Conservation (phyloP, 2,797 vertebrate genomes). For the Carapus acus region DNA sequence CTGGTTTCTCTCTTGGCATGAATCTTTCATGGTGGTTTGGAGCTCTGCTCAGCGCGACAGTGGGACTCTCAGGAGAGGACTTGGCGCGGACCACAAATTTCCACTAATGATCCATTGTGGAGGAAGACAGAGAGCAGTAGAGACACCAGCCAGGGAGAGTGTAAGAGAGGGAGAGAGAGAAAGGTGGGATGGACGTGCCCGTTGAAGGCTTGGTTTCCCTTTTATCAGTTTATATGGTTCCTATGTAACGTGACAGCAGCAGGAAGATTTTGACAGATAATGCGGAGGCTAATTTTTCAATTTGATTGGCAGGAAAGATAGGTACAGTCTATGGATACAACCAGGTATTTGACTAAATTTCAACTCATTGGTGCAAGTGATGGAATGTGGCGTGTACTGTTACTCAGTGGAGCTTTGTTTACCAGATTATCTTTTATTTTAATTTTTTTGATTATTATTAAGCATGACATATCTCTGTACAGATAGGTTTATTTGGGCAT, state of each 20-base stretch:
- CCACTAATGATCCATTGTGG: constrained; percentile 55
- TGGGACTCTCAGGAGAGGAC: constrained; percentile 38
- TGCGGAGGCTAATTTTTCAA: constrained; percentile 9
- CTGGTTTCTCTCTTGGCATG: constrained; percentile 38
- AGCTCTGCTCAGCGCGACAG: constrained; percentile 27
- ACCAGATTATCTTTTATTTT: constrained; percentile 33
- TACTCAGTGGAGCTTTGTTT: constrained; percentile 4
- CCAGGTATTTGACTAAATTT: constrained; percentile 30
- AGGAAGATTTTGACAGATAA: constrained; percentile 13
- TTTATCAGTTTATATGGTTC: not conserved
- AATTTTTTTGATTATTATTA: constrained; percentile 10
- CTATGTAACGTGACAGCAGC: not conserved
- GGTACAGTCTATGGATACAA: constrained; percentile 10
- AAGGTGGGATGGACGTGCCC: constrained; percentile 8
- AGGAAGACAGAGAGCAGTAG: constrained; percentile 15
- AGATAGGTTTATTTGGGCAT: no score
- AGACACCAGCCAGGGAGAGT: constrained; percentile 35
- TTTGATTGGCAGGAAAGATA: constrained; percentile 15
- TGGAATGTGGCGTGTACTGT: constrained; percentile 14
- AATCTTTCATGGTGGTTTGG: constrained; percentile 60
- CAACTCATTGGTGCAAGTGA: constrained; percentile 25
- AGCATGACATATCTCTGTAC: no score
- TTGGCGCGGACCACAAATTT: constrained; percentile 42
- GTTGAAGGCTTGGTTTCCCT: constrained; percentile 5
- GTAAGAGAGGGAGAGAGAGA: constrained; percentile 12